Evolutionary conservation across 2,888 invertebrate genomes (phyloP).

Genomic region (Neoascia interrupta): DNA sequence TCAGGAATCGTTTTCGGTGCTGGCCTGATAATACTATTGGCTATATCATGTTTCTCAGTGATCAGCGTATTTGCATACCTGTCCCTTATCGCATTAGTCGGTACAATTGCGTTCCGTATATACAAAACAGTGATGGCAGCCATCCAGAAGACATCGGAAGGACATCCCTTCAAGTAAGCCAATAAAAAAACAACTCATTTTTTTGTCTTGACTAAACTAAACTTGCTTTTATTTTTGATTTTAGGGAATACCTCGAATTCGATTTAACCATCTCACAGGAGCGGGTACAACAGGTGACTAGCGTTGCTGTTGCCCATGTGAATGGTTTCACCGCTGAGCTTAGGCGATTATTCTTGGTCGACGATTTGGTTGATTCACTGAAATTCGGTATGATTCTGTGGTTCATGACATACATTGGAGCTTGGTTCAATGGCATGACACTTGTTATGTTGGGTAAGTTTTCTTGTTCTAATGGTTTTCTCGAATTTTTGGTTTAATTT

Average conservation of each 20-base stretch:
- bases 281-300: constrained; percentile 93
- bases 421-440: constrained; percentile 99
- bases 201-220: too few species aligned
- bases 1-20: constrained; percentile 96
- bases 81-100: constrained; percentile 90
- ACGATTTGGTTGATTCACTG: constrained; percentile 96
- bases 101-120: constrained; percentile 95
- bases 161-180: constrained; percentile 96
- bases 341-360: constrained; percentile 96
- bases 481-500: constrained; percentile 31
- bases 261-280: constrained; percentile 94
- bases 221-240: too few species aligned
- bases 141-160: constrained; percentile 97
- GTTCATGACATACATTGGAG: constrained; percentile 98
- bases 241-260: constrained; percentile 89
- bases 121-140: constrained; percentile 97
- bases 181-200: too few species aligned
- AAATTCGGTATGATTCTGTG: constrained; percentile 97
- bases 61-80: constrained; percentile 97
- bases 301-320: constrained; percentile 91
- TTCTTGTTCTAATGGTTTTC: too few species aligned
- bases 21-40: constrained; percentile 92
- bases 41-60: constrained; percentile 96
- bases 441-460: constrained; percentile 93
- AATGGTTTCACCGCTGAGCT: constrained; percentile 91